Evolutionary conservation across 1,140 invertebrate genomes (phyloP), one percentile per base, ranked within the genome.

Genomic region (Notospermus geniculatus): DNA sequence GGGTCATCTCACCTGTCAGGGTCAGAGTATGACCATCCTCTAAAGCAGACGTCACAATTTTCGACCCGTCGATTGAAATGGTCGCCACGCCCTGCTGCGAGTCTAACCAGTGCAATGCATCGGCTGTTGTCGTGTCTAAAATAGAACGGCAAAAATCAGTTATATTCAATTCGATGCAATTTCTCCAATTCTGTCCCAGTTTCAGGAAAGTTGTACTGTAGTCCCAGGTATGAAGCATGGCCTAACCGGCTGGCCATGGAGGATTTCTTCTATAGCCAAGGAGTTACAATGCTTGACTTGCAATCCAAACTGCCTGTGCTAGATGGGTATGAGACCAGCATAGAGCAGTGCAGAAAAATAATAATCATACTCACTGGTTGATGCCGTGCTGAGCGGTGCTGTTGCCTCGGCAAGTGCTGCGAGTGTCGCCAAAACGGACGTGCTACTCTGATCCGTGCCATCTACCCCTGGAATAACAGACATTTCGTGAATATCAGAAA

Each of bases 1-100:
- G n/a, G n/a, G n/a, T n/a, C n/a, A n/a, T n/a, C n/a, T n/a, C n/a
- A 89, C 88, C 88, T 67, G 90, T 91, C 52, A 92, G 80, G 57
- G 90, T 85, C 22, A 92, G 85, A 46, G 88, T 88, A 75, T 90
- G 86, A 1, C 91, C 90, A 80, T 86, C 90, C 82, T 91, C 88
- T 69, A 92, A 84, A 13, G 90, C 90, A 57, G 88, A 89, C 57
- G 87, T 87, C 28, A 92, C 86, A 32, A 88, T 88, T 7, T 85
- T 84, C 58, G 89, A 87, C 77, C 90, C 87, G 62, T 70, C 64
- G n/a, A 85, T 84, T 39, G 89, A 87, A 65, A 91, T 85, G 85
- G 91, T 89, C 27, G 87, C 88, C 52, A 92, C 91, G 39, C 90
- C 90, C 76, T 92, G 89, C 63, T 87, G 85, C 81, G 19, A 50